These are phyloP conservation scores for Bactericera cockerelli DNA, from an alignment of 1,140 invertebrate species.

Conservation along the genomic window DNA sequence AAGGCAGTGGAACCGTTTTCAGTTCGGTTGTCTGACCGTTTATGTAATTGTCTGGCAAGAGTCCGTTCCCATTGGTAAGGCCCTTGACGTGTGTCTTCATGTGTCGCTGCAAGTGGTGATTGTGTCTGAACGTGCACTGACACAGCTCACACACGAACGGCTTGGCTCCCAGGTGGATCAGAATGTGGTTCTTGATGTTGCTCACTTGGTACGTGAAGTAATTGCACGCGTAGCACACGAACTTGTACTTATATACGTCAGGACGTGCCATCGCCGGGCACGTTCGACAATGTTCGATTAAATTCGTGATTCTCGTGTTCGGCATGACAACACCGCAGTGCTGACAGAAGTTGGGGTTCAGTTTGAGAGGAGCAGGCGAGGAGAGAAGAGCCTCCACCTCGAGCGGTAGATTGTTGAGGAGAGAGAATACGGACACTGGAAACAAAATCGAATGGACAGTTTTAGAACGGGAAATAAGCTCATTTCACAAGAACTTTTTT, in stretches of 20 bases:
- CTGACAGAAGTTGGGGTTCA: constrained; percentile 1
- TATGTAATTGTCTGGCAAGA: no score
- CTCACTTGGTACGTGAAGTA: constrained; percentile 1
- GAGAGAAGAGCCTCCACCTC: background rate
- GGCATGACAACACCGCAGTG: background rate
- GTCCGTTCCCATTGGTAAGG: background rate
- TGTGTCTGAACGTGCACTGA: background rate
- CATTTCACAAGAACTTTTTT: no score
- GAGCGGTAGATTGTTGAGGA: background rate
- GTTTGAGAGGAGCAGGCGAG: background rate
- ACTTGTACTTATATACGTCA: background rate
- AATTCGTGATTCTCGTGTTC: background rate
- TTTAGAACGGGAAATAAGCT: no score
- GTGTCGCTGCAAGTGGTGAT: background rate
- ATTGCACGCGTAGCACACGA: background rate
- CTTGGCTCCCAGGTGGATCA: background rate
- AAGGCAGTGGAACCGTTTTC: no score
- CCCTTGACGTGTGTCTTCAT: background rate
- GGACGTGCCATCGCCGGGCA: background rate
- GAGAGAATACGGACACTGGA: constrained; percentile 4
- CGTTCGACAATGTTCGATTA: constrained; percentile 5
- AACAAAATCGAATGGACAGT: background rate
- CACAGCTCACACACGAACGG: background rate
- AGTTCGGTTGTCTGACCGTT: no score
- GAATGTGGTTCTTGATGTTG: constrained; percentile 4